Conservation (phyloP, 35 echinoderm and acorn worm genomes). For the Ophiothrix spiculata region DNA sequence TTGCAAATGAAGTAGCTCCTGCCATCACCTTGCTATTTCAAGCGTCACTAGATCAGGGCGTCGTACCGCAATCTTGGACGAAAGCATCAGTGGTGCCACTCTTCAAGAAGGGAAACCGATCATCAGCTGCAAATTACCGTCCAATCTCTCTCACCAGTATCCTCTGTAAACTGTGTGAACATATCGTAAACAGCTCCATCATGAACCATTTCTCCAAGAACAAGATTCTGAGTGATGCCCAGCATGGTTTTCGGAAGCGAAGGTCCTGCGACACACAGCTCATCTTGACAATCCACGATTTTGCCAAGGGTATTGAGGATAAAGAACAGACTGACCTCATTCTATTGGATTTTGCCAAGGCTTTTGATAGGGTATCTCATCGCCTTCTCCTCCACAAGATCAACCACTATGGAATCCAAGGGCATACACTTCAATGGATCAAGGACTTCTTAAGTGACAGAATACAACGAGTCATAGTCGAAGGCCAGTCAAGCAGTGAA, state of each 20-base stretch:
- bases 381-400: background rate
- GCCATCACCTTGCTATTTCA: constrained; percentile 36
- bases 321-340: constrained; percentile 14
- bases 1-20: constrained; percentile 26
- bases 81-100: constrained; percentile 21
- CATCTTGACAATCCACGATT: background rate
- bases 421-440: constrained; percentile 5
- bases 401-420: background rate
- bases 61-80: constrained; percentile 39
- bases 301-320: background rate
- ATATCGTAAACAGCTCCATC: constrained; percentile 20
- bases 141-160: constrained; percentile 28
- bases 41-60: constrained; percentile 21
- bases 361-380: constrained; percentile 31
- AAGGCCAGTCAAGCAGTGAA: background rate
- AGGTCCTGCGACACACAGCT: constrained; percentile 5
- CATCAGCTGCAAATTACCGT: constrained; percentile 49
- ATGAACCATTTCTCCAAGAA: constrained; percentile 9
- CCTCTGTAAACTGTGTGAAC: constrained; percentile 23
- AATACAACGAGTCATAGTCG: background rate
- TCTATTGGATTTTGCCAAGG: constrained; percentile 17
- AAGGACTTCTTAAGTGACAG: constrained; percentile 6
- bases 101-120: constrained; percentile 46
- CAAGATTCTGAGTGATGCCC: constrained; percentile 8
- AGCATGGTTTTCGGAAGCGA: too few species aligned